Percentiles rank a stretch among this genome's conserved stretches.
Evolutionary conservation across 2,797 vertebrate species (phyloP).

Genomic region (Catamblyrhynchus diadema): DNA sequence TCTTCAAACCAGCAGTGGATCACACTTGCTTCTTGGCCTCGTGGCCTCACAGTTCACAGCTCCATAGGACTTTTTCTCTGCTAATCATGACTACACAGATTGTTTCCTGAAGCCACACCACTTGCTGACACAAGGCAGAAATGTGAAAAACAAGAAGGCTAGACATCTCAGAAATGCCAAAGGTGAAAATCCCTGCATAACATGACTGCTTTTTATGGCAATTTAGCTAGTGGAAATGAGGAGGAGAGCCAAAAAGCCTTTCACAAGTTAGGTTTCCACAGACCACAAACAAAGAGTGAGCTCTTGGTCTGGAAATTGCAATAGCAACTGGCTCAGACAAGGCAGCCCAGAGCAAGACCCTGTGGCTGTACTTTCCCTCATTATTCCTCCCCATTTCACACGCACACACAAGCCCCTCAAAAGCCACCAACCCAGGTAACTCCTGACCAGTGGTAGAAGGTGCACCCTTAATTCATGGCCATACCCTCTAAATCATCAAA

Average conservation of each 20-base stretch:
- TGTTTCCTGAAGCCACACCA: not conserved
- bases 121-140: not conserved
- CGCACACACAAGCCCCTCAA: accelerated
- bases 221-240: slow-evolving; percentile 7
- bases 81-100: not conserved
- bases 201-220: not conserved
- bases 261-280: not conserved
- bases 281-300: not conserved
- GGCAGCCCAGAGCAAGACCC: not conserved
- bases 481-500: not conserved
- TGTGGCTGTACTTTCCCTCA: not conserved
- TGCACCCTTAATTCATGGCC: not conserved
- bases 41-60: not conserved
- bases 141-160: not conserved
- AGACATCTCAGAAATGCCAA: not conserved
- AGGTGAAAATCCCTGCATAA: slow-evolving; percentile 2
- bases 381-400: not conserved
- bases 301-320: not conserved
- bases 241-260: not conserved
- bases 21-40: not conserved
- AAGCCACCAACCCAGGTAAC: not conserved
- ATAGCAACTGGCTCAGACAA: not conserved
- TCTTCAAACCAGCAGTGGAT: not conserved
- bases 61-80: not conserved
- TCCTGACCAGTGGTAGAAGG: not conserved